A percentile compares a stretch with the other conserved stretches of the same genome.
Conservation (phyloP, 1,140 invertebrate species). For the Drosophila takahashii region DNA sequence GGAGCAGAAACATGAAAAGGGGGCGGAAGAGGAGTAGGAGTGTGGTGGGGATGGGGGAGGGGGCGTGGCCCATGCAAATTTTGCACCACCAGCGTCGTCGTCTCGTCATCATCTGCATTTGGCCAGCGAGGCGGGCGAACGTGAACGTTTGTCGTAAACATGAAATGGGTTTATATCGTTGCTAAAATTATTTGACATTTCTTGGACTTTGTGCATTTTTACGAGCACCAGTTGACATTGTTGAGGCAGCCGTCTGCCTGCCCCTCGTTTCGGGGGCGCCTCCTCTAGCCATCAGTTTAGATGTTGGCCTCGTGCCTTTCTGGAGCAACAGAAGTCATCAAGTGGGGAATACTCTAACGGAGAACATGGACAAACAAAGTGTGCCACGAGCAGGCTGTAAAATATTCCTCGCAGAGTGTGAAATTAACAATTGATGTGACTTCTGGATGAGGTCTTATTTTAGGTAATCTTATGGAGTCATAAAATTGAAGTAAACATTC, state of each 20-base stretch:
- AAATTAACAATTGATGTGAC: not conserved
- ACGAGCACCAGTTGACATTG: constrained; percentile 75
- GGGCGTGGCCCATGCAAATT: constrained; percentile 68
- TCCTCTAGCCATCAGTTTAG: constrained; percentile 21
- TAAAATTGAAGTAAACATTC: too few species aligned
- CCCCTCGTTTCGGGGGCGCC: not conserved
- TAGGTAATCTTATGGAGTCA: not conserved
- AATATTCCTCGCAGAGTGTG: not conserved
- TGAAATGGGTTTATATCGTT: constrained; percentile 84
- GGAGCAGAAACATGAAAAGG: not conserved
- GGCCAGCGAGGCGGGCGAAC: constrained; percentile 35
- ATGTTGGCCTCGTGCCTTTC: constrained; percentile 33
- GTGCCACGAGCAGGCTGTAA: constrained; percentile 5
- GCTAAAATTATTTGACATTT: constrained; percentile 85
- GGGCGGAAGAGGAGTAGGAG: not conserved
- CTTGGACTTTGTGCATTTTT: constrained; percentile 82
- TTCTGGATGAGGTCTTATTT: not conserved
- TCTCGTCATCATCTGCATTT: constrained; percentile 31
- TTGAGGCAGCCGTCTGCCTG: constrained; percentile 37
- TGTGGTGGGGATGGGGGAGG: not conserved
- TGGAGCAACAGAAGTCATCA: constrained; percentile 30
- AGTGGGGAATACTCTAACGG: constrained; percentile 21
- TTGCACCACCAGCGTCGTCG: constrained; percentile 30
- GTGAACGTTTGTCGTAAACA: constrained; percentile 77
- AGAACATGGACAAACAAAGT: not conserved